Base-by-base conservation (phyloP, 2,113 vertebrate genomes). In the Lathamus discolor region DNA sequence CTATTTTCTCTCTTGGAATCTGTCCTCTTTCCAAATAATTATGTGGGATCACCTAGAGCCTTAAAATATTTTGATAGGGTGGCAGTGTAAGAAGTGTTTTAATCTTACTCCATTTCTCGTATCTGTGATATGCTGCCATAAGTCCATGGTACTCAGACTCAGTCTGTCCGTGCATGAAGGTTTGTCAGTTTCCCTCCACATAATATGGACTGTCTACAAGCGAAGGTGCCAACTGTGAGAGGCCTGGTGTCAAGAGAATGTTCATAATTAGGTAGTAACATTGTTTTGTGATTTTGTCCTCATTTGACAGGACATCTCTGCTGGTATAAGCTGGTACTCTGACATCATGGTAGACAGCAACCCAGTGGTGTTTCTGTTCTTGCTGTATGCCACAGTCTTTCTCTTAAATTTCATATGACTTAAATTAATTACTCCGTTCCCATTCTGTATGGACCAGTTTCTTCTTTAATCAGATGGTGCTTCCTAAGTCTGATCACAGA, bases 201-300 rank as follows among this genome's bases (percentile, higher is more conserved):
- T 43, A 46, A 43, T 72, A 55, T 10, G 20, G 48, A 33, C 70
- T 59, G 43, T 61, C 35, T 75, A 9, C 5, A 81, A 81, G n/a
- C 0, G 0, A 74, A 63, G 23, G 37, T 84, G 43, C 17, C 37
- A 67, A 1, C 41, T 4, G 3, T 13, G 6, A n/a, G 55, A 78
- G 37, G 15, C 37, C 16, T 84, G 46, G 59, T 89, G 51, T 81
- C 31, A 46, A 49, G 31, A 70, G 19, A 74, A 28, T 57, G 31
- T 68, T 91, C 18, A 16, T 41, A 37, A 51, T 74, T 82, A 78
- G n/a, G 9, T 37, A 70, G 49, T 20, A 86, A 63, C 1, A 4
- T 63, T 70, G 13, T 27, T 81, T 68, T 91, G 12, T 86, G 37
- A 1, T 13, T 80, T 88, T 81, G 37, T 55, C 20, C 29, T 92